Evolutionary conservation across 1,140 invertebrate genomes (phyloP), one percentile per base, ranked within the genome.

Genomic region (Heliconius congener): DNA sequence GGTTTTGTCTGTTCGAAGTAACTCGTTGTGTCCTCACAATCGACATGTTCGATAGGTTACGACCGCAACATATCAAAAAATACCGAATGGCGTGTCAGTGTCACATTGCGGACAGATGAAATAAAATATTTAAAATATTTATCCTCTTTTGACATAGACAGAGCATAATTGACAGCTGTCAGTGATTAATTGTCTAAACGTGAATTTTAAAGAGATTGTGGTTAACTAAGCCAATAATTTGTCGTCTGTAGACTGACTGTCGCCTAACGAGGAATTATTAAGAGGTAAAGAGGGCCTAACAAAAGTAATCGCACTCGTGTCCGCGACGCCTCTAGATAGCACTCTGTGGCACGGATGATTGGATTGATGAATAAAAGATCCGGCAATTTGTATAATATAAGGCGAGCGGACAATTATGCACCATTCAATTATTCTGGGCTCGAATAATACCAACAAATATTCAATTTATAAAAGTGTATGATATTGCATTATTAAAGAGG

Each of bases 351-450:
- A 82, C 81, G 87, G 87, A 88, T 91, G 92, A 93, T 93, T 93
- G 92, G 92, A 90, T 85, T 83, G 84, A 91, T 93, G 91, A 93
- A 93, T 93, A 92, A 93, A 93, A 93, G 84, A 93, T 93, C 73
- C 74, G 86, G 86, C 91, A 92, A 93, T 93, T 93, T 93, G 91
- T 90, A 85, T 89, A 87, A 91, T 87, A 82, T 87, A 86, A 88
- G 87, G 88, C 85, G 82, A 84, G 83, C 83, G 85, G 81, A 86
- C 86, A 87, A 90, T 92, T 92, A 92, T 90, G 86, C 90, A 84
- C 84, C 82, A 84, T 87, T 88, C 88, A 90, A 91, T 92, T 90
- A 91, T 88, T 89, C 85, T 84, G 81, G 78, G 79, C 79, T 77
- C 60, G 80, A 79, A 83, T 73, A 74, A 77, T 71, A 34, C 30